Evolutionary conservation across 2,888 invertebrate species (phyloP).

Genomic region (Drepanosiphum platanoidis): DNA sequence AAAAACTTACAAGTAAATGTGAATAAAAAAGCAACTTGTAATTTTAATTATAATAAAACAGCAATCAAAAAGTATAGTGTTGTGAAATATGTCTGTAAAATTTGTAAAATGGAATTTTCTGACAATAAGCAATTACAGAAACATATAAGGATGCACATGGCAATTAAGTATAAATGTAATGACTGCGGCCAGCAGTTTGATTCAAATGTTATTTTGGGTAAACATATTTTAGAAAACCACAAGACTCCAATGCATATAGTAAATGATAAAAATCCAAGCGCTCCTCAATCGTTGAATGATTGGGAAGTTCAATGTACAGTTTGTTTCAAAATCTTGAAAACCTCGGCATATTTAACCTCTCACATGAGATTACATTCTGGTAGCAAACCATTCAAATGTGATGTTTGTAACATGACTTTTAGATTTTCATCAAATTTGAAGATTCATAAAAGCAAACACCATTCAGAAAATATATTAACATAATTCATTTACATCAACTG

Average conservation of each 20-base stretch:
- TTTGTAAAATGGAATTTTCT: conserved; percentile 20
- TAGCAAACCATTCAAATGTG: conserved; percentile 13
- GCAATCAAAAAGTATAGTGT: neutral
- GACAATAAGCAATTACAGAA: neutral
- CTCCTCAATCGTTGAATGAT: neutral
- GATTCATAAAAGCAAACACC: neutral
- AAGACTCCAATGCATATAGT: neutral
- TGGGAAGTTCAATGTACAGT: neutral
- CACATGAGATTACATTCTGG: conserved; percentile 21
- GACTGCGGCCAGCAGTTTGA: conserved; percentile 42
- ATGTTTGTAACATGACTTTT: neutral
- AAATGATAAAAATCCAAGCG: neutral
- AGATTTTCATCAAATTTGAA: conserved; percentile 15
- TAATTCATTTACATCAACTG: neutral
- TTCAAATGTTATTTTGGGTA: conserved; percentile 1
- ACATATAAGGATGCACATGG: neutral
- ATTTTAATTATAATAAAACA: neutral
- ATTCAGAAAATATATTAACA: neutral
- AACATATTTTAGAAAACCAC: conserved; percentile 29
- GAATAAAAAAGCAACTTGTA: neutral
- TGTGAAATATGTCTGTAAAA: neutral
- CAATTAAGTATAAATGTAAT: neutral
- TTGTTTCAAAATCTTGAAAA: conserved; percentile 14
- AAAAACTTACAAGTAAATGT: neutral
- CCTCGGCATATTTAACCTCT: neutral